phyloP scores from a whole-genome alignment of 2,797 vertebrate genomes.

The Alosa sapidissima region DNA sequence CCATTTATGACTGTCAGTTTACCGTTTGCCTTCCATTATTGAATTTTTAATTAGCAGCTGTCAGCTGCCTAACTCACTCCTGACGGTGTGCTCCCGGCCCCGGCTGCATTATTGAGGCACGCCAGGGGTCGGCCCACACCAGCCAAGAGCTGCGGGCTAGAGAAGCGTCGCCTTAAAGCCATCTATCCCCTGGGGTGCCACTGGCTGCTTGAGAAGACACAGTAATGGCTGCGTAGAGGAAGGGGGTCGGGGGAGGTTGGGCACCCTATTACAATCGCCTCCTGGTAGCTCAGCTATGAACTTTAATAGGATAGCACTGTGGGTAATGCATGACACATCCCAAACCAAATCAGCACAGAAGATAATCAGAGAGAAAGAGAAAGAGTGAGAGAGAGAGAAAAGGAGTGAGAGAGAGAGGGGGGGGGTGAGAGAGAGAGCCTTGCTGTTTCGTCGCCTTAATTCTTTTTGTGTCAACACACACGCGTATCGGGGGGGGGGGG shows the following conservation, averaged over 20 bases:
- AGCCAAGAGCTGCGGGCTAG: background rate
- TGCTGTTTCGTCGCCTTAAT: background rate
- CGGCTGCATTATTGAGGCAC: constrained; percentile 35
- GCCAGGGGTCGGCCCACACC: constrained; percentile 21
- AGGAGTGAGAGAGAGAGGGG: background rate
- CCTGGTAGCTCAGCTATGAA: constrained; percentile 36
- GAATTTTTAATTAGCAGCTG: constrained; percentile 36
- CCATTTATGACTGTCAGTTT: constrained; percentile 35
- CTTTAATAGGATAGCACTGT: constrained; percentile 39
- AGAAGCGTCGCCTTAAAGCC: constrained; percentile 30
- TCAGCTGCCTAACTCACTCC: constrained; percentile 28
- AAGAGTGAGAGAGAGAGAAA: constrained; percentile 28
- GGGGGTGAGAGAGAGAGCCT: constrained; percentile 26
- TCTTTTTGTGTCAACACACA: background rate
- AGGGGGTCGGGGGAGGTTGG: constrained; percentile 15
- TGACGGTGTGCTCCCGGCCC: constrained; percentile 20
- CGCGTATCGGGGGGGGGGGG: background rate
- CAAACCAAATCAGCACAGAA: constrained; percentile 4
- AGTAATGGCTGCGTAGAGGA: constrained; percentile 28
- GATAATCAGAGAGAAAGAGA: background rate
- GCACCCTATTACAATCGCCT: background rate
- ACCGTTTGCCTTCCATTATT: constrained; percentile 38
- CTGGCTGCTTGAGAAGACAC: constrained; percentile 35
- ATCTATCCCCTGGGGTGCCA: constrained; percentile 21
- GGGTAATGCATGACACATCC: constrained; percentile 5